Conservation (phyloP, 2,888 invertebrate genomes). For the Rutpela maculata region DNA sequence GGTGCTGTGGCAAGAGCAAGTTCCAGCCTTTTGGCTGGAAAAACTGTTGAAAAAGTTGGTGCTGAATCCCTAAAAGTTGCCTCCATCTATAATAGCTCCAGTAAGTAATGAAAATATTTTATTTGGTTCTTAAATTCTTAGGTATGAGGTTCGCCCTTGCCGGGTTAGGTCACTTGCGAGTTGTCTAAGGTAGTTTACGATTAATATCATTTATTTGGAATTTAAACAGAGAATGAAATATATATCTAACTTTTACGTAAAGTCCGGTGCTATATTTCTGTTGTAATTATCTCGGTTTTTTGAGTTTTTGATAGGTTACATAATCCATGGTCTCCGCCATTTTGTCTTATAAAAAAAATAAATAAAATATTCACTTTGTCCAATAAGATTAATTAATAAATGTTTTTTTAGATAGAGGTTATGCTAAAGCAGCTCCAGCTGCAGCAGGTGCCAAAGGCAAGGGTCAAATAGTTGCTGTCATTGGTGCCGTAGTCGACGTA, state of each 20-base stretch:
- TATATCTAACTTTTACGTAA: background rate
- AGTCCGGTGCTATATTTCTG: background rate
- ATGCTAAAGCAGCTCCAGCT: slow-evolving; percentile 71
- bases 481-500: slow-evolving; percentile 98
- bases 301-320: slow-evolving; percentile 52
- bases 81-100: slow-evolving; percentile 70
- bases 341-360: slow-evolving; percentile 58
- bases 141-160: slow-evolving; percentile 3
- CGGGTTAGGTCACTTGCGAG: slow-evolving; percentile 18
- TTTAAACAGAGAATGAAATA: background rate
- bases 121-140: background rate
- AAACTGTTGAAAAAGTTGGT: slow-evolving; percentile 78
- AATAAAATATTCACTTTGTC: background rate
- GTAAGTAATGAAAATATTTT: slow-evolving; percentile 67
- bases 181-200: background rate
- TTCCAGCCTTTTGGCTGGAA: slow-evolving; percentile 79
- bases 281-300: background rate
- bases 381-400: background rate
- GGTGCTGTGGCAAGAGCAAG: slow-evolving; percentile 79
- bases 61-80: slow-evolving; percentile 78
- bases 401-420: slow-evolving; percentile 66
- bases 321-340: slow-evolving; percentile 60
- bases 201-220: background rate
- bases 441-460: slow-evolving; percentile 69
- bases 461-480: slow-evolving; percentile 92